Conservation (phyloP, 2,113 vertebrate genomes). For the Actenoides hombroni region DNA sequence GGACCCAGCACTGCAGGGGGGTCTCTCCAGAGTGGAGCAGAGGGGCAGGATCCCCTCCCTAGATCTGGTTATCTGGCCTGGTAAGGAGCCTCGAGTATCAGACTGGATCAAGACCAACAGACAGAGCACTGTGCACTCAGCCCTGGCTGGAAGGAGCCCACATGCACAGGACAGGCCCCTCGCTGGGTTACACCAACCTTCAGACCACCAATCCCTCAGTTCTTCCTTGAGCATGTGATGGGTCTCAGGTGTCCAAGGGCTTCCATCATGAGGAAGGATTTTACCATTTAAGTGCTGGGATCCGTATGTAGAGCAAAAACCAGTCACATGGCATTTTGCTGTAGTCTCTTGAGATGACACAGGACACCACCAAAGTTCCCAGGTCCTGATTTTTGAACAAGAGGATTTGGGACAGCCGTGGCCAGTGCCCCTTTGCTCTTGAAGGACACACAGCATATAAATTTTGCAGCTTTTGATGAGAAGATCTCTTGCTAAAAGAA, state of each 20-base stretch:
- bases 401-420: background rate
- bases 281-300: background rate
- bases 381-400: background rate
- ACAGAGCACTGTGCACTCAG: fast-evolving
- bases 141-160: background rate
- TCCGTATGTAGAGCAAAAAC: background rate
- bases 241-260: background rate
- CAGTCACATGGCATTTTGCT: background rate
- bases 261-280: background rate
- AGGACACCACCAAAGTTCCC: background rate
- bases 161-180: background rate
- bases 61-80: too few species aligned
- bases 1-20: too few species aligned
- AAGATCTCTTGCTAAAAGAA: background rate
- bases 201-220: background rate
- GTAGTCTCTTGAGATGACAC: background rate
- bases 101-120: background rate
- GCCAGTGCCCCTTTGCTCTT: background rate
- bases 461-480: background rate
- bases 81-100: background rate
- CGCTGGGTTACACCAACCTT: background rate
- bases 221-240: background rate
- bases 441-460: background rate
- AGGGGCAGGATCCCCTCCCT: too few species aligned
- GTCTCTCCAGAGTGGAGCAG: too few species aligned